These are phyloP conservation scores for Cygnus atratus DNA, from an alignment of 2,113 vertebrate genomes.

Conservation along the genomic window DNA sequence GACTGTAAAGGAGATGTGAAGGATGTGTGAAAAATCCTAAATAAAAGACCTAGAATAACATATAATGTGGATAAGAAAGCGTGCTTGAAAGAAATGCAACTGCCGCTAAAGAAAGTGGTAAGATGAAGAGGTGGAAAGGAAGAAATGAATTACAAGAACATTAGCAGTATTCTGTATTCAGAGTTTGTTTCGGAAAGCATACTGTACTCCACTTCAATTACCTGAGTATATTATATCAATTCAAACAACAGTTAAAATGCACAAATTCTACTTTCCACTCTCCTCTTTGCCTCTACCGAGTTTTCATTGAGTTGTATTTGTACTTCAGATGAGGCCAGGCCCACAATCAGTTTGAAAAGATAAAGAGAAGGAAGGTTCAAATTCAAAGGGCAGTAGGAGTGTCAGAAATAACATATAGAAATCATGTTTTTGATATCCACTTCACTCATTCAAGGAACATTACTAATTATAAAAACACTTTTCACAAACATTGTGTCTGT, in stretches of 20 bases:
- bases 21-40: conserved; percentile 72
- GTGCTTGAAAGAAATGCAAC: conserved; percentile 50
- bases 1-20: conserved; percentile 69
- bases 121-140: background rate
- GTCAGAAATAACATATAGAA: background rate
- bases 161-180: background rate
- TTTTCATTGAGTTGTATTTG: background rate
- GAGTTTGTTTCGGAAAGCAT: background rate
- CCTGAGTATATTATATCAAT: background rate
- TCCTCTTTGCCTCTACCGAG: background rate
- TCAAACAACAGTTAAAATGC: conserved; percentile 24
- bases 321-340: background rate
- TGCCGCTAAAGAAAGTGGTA: conserved; percentile 34
- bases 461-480: background rate
- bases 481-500: background rate
- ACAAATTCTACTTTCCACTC: background rate
- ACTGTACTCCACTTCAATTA: background rate
- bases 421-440: background rate
- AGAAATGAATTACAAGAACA: conserved; percentile 28
- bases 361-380: background rate
- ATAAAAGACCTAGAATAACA: conserved; percentile 59
- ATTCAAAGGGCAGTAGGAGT: background rate
- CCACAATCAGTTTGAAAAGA: background rate
- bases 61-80: conserved; percentile 59
- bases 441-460: background rate